Evolutionary conservation across 1,140 invertebrate genomes (phyloP), one percentile per base, ranked within the genome.

Genomic region (Neomicropteryx cornuta): DNA sequence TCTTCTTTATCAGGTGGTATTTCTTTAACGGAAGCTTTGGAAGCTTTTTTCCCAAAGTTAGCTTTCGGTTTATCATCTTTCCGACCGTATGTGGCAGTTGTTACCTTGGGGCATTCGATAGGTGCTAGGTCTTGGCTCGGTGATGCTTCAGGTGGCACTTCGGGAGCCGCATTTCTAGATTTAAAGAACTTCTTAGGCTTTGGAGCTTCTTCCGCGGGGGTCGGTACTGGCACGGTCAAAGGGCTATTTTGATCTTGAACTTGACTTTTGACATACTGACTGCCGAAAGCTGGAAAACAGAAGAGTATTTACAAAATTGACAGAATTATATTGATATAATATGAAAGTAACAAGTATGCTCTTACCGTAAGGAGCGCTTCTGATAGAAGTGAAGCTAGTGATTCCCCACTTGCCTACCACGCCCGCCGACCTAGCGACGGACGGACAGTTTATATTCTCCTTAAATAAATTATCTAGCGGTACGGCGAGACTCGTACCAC

Each of bases 151-250:
- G 13, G 74, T 64, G 42, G 69, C 48, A 51, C 73, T 57, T 60
- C 77, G 11, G 71, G 57, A 31, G 76, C 77, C 2, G 71, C 64
- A 60, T 83, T 85, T 20, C 87, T 71, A 51, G 85, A 89, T 55
- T 92, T 92, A 56, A 91, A 90, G 63, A 91, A 91, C 53, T 92
- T 92, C 49, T 87, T 87, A 30, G 87, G 87, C 54, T 87, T 87
- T 28, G 66, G 66, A 40, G 62, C 62, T 39, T 59, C 58, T 45
- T 69, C 66, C 35, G 71, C 66, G 38, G 70, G 62, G 50, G 58
- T 71, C 57, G 62, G 70, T 50, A 60, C 68, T 52, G 58, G 71
- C 44, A 68, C 64, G 49, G 64, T 68, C 42, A 68, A 47, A 33
- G 71, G 68, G 39, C 70, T 71, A 41, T 72, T 71, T 38, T 72